These are phyloP conservation scores for Lamellibrachia columna DNA, from an alignment of 2,888 invertebrate genomes.

Conservation along the genomic window DNA sequence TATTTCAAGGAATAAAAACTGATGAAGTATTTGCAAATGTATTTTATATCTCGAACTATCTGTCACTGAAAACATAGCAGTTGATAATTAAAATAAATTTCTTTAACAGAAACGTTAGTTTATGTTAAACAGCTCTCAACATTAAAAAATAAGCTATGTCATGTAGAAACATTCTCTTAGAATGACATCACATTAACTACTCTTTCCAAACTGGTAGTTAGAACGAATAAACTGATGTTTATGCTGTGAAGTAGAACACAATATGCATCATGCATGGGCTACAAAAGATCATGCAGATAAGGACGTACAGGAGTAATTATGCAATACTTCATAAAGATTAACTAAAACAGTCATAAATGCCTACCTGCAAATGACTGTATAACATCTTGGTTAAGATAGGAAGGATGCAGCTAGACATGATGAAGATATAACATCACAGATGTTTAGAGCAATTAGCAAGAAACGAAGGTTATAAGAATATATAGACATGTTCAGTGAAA, in stretches of 20 bases:
- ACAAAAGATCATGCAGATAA: not conserved
- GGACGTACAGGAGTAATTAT: not conserved
- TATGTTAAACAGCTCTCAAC: no score
- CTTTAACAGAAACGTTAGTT: no score
- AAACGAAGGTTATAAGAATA: no score
- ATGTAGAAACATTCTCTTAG: not conserved
- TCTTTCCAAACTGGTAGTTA: not conserved
- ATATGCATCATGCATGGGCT: not conserved
- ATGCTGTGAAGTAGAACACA: not conserved
- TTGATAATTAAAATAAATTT: no score
- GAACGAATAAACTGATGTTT: not conserved
- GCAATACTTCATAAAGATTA: not conserved
- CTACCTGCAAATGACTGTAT: not conserved
- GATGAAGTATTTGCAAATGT: no score
- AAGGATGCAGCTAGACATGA: not conserved
- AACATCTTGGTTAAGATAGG: not conserved
- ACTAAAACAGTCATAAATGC: not conserved
- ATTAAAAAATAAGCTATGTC: not conserved
- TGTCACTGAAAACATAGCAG: no score
- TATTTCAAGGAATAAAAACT: no score
- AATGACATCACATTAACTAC: not conserved
- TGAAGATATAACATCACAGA: not conserved
- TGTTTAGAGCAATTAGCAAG: no score
- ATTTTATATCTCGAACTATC: no score
- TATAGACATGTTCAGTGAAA: not conserved